These are phyloP conservation scores for Procambarus clarkii DNA, from an alignment of 1,140 invertebrate genomes.

Conservation along the genomic window DNA sequence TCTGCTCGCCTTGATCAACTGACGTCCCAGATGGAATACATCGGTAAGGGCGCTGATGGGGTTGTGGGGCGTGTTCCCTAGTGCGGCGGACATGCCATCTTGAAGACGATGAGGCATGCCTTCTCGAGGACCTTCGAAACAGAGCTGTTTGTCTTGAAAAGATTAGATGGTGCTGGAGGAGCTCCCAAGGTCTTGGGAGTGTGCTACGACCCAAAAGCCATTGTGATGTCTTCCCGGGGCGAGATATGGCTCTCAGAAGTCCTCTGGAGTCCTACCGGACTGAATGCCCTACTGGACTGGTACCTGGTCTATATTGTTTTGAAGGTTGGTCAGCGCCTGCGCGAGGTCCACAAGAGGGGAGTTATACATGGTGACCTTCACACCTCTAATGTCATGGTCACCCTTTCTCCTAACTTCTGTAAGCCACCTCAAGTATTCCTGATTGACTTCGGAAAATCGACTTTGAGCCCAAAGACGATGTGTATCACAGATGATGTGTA, in stretches of 20 bases:
- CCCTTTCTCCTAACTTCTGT: background rate
- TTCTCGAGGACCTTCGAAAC: background rate
- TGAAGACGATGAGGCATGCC: background rate
- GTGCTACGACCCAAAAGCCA: background rate
- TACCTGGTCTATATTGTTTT: background rate
- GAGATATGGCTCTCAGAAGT: no score
- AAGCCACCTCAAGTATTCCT: background rate
- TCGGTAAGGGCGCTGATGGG: background rate
- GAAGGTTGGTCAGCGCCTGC: background rate
- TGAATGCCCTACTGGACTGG: background rate
- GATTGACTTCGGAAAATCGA: background rate
- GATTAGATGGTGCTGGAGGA: background rate
- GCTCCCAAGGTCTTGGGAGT: background rate
- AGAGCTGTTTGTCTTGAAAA: background rate
- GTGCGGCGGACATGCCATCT: background rate
- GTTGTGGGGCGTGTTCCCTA: background rate
- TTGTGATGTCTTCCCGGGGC: background rate
- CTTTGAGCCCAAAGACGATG: background rate
- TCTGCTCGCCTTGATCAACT: background rate
- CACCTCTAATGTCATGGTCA: background rate
- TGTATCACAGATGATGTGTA: no score
- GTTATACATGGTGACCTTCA: background rate
- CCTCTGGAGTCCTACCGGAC: background rate
- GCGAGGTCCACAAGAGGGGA: background rate
- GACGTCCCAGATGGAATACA: background rate